Conservation (phyloP, 1,140 invertebrate genomes). For the Homalodisca vitripennis region DNA sequence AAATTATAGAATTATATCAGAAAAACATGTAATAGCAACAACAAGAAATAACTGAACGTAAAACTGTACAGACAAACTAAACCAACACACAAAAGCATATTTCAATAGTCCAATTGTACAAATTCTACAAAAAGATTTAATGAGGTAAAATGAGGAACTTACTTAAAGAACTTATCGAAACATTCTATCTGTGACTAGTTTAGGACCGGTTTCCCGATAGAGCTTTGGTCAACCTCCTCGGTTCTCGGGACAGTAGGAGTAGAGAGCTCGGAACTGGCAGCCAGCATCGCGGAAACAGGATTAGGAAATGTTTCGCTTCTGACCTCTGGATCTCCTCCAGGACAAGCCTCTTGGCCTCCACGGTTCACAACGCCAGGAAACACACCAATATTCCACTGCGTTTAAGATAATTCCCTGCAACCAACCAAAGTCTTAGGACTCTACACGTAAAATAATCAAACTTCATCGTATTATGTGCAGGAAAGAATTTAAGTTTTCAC, state of each 20-base stretch:
- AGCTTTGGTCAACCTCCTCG: constrained; percentile 90
- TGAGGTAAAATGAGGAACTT: no score
- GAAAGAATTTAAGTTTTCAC: no score
- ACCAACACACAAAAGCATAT: no score
- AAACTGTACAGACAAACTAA: no score
- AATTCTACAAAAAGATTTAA: no score
- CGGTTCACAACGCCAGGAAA: constrained; percentile 96
- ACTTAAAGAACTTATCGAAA: constrained; percentile 99
- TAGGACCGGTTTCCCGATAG: constrained; percentile 95
- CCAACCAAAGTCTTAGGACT: no score
- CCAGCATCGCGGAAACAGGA: constrained; percentile 97
- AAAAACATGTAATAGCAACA: no score
- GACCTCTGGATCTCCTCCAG: constrained; percentile 92
- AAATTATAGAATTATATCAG: no score
- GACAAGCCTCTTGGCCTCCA: constrained; percentile 89
- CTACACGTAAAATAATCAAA: no score
- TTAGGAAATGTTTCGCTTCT: constrained; percentile 93
- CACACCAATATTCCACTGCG: constrained; percentile 96
- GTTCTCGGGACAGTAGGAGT: constrained; percentile 93
- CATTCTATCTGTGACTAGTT: constrained; percentile 93
- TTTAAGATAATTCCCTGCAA: constrained; percentile 91
- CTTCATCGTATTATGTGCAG: no score
- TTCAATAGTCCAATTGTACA: no score
- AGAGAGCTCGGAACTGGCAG: constrained; percentile 96
- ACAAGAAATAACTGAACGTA: no score